A percentile compares a stretch with the other conserved stretches of the same genome.
Conservation (phyloP, 2,797 vertebrate genomes). For the Helostoma temminkii region DNA sequence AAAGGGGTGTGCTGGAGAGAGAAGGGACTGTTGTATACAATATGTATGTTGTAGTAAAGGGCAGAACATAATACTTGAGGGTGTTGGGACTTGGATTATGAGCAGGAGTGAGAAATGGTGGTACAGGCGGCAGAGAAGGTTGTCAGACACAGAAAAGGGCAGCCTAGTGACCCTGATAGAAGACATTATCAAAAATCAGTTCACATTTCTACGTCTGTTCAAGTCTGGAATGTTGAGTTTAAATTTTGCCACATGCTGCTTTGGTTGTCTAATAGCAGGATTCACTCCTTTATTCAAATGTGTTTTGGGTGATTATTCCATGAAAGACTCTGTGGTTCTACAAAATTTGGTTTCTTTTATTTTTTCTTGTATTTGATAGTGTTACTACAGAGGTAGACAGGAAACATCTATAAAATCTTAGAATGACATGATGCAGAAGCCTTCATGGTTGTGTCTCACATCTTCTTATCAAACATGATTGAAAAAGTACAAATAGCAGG, state of each 20-base stretch:
- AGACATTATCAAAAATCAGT: constrained; percentile 18
- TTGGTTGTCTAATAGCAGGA: neutral
- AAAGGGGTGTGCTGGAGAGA: constrained; percentile 13
- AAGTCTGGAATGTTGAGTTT: neutral
- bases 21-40: constrained; percentile 10
- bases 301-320: neutral
- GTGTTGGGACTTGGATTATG: neutral
- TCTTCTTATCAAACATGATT: too few species aligned
- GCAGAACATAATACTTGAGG: constrained; percentile 17
- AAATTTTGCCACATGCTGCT: neutral
- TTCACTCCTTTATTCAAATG: neutral
- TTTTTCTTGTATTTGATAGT: too few species aligned
- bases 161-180: constrained; percentile 3
- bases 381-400: too few species aligned
- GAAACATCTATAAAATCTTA: too few species aligned
- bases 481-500: too few species aligned
- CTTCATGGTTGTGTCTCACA: too few species aligned
- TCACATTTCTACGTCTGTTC: constrained; percentile 14
- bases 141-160: constrained; percentile 1
- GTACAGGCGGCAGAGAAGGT: constrained; percentile 5
- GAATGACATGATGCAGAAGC: too few species aligned
- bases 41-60: constrained; percentile 36
- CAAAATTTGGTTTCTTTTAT: neutral
- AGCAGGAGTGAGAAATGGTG: neutral
- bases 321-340: neutral